Evolutionary conservation across 2,113 vertebrate species (phyloP), one percentile per base, ranked within the genome.

Genomic region (Dicerorhinus sumatrensis): DNA sequence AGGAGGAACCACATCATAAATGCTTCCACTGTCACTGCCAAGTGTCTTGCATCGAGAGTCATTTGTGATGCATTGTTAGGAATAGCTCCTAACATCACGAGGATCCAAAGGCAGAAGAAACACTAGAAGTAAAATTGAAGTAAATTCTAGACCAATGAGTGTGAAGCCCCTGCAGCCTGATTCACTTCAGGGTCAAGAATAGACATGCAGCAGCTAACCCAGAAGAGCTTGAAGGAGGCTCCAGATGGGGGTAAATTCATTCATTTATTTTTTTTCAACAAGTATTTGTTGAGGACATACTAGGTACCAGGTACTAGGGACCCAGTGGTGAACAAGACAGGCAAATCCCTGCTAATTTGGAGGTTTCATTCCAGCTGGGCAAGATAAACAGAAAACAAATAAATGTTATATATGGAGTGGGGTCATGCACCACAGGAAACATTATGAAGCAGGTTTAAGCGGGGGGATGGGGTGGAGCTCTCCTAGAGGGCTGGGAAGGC

Each of bases 1-100:
- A 91, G 31, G 42, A 75, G 58, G 77, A 84, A 62, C 16, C 4
- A 10, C 51, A 83, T 92, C 76, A 72, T 69, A 95, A 93, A 94
- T 23, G 84, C 46, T 60, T 86, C 60, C 51, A 39, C 29, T n/a
- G 60, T 65, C 67, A 39, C 5, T 87, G 95, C 56, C 96, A 96
- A 95, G 17, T 33, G 46, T 27, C 62, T 91, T 56, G 42, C 67
- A 77, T 31, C 6, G 46, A 91, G 79, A 67, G 39, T 75, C 83
- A 92, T 81, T 85, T 42, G 63, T 20, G 70, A 93, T 16, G 31
- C 20, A 16, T 46, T 79, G 69, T 89, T 83, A 69, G 42, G 42
- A 79, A 96, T 9, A 80, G 42, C 84, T 96, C 27, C 0, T 0
- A 60, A 60, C 79, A 48, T 60, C 88, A 91, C 23, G 46, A 58